Conservation (phyloP, 2,888 invertebrate genomes). For the Euzetes globulus region DNA sequence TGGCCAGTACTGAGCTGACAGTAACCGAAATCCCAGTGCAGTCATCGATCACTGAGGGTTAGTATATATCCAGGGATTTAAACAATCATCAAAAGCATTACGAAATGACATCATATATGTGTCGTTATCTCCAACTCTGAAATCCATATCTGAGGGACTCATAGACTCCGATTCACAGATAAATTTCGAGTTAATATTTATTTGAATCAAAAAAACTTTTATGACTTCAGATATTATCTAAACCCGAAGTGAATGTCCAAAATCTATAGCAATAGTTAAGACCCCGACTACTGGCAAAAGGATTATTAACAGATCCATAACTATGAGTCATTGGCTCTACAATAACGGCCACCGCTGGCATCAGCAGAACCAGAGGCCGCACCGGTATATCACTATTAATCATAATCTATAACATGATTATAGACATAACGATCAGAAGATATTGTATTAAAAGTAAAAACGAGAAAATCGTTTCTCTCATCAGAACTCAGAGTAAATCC, state of each 20-base stretch:
- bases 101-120: constrained; percentile 24
- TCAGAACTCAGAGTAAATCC: not conserved
- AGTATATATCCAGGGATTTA: constrained; percentile 22
- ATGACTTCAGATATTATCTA: not conserved
- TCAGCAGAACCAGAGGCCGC: not conserved
- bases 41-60: constrained; percentile 9
- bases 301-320: not conserved
- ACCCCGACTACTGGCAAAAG: not conserved
- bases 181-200: constrained; percentile 9
- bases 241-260: not conserved
- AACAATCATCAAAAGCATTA: constrained; percentile 25
- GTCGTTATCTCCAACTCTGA: not conserved
- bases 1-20: not conserved
- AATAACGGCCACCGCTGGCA: not conserved
- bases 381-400: constrained; percentile 15
- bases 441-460: not conserved
- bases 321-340: not conserved
- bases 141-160: not conserved
- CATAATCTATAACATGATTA: constrained; percentile 16
- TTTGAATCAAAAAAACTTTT: not conserved
- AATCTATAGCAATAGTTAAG: not conserved
- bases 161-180: not conserved
- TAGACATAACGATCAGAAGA: not conserved
- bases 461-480: not conserved
- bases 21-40: constrained; percentile 19